These are phyloP conservation scores for Papilio helenus DNA, from an alignment of 1,140 invertebrate species.

Conservation along the genomic window DNA sequence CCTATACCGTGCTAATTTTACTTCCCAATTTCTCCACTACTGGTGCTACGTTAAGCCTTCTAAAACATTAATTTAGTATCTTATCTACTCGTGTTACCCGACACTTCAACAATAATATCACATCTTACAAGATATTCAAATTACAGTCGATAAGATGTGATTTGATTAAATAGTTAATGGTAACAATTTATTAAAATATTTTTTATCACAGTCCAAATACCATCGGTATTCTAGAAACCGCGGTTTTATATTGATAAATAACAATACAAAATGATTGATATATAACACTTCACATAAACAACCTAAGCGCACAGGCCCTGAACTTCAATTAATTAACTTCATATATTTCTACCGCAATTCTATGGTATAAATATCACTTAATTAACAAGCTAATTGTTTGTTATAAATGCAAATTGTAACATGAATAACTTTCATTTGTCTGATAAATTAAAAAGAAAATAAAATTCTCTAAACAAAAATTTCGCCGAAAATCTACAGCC, in stretches of 20 bases:
- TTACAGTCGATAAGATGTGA: background rate
- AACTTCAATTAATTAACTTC: background rate
- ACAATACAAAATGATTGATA: background rate
- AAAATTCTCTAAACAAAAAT: background rate
- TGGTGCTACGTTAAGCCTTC: too few species aligned
- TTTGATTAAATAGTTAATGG: background rate
- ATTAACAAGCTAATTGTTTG: background rate
- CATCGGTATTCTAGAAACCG: background rate
- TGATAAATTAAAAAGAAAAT: background rate
- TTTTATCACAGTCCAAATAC: background rate
- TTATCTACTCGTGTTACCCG: too few species aligned
- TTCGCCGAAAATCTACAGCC: background rate
- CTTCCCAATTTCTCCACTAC: too few species aligned
- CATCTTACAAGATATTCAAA: background rate
- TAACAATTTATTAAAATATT: background rate
- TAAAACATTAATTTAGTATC: too few species aligned
- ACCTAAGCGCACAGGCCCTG: background rate
- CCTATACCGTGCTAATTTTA: too few species aligned
- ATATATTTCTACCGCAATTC: background rate
- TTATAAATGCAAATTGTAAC: background rate
- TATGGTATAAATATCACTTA: background rate
- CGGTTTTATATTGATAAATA: background rate
- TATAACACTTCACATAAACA: background rate
- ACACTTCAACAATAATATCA: background rate
- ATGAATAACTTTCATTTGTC: background rate